phyloP scores from a whole-genome alignment of 2,888 invertebrate genomes.

The Coelinius sp. region DNA sequence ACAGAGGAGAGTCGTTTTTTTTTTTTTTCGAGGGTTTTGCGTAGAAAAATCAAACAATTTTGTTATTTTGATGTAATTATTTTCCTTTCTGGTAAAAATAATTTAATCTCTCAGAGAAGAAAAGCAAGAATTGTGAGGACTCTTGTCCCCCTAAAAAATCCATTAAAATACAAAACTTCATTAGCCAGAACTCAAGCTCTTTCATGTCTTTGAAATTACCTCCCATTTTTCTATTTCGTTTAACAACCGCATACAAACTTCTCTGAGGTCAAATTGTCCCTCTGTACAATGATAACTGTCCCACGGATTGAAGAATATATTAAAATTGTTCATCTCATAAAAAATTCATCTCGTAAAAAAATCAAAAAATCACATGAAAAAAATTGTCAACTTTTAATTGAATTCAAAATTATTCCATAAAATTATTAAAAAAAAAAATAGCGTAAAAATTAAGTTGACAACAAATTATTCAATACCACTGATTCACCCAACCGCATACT shows the following conservation, averaged over 20 bases:
- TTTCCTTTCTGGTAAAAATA: background rate
- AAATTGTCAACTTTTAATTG: background rate
- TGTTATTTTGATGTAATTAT: no score
- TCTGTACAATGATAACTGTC: background rate
- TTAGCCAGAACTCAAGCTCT: background rate
- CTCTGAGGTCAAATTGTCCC: slow-evolving; percentile 3
- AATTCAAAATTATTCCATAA: background rate
- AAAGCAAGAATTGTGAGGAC: background rate
- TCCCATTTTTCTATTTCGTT: slow-evolving; percentile 2
- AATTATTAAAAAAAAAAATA: background rate
- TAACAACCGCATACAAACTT: background rate
- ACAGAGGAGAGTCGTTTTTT: no score
- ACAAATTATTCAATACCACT: background rate
- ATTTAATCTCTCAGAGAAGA: background rate
- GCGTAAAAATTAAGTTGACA: background rate
- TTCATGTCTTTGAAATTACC: background rate
- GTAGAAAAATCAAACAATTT: no score
- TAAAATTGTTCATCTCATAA: background rate
- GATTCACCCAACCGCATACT: slow-evolving; percentile 24
- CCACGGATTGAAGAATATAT: background rate
- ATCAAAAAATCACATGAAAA: no score
- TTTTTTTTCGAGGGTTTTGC: no score
- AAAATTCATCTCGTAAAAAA: background rate
- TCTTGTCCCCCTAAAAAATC: background rate
- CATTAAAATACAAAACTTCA: slow-evolving; percentile 7